Evolutionary conservation across 2,113 vertebrate species (phyloP).

Genomic region (Arizona elegans): DNA sequence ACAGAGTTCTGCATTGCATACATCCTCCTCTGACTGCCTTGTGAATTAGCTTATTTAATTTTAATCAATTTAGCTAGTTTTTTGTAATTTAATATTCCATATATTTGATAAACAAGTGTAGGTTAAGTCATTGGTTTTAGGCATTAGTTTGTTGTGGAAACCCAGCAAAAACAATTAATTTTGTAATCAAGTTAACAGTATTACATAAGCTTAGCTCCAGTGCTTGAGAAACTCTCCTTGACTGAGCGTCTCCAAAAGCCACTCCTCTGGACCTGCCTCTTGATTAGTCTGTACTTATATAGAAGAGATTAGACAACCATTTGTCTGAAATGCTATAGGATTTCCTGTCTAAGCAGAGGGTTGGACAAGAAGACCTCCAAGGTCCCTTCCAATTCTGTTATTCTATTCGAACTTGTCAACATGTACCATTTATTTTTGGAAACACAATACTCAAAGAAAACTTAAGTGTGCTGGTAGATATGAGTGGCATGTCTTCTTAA

Average conservation of each 20-base stretch:
- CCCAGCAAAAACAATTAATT: background rate
- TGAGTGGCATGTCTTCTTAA: background rate
- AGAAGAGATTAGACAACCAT: too few species aligned
- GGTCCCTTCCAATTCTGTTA: too few species aligned
- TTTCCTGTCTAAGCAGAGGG: too few species aligned
- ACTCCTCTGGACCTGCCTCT: background rate
- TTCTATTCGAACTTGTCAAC: too few species aligned
- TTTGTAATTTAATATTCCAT: background rate
- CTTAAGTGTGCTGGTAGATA: background rate
- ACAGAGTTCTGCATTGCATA: background rate
- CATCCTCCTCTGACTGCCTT: background rate
- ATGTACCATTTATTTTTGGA: background rate
- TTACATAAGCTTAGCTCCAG: background rate
- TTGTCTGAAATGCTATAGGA: too few species aligned
- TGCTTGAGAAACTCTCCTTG: background rate
- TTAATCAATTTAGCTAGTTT: background rate
- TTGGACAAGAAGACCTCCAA: too few species aligned
- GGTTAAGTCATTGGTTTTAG: background rate
- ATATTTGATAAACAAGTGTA: background rate
- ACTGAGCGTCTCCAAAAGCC: background rate
- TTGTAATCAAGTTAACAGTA: background rate
- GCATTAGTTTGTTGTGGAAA: background rate
- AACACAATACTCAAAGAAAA: background rate
- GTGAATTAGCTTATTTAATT: background rate
- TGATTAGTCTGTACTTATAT: background rate